Conservation (phyloP, 2,888 invertebrate species). For the Adela reaumurella region DNA sequence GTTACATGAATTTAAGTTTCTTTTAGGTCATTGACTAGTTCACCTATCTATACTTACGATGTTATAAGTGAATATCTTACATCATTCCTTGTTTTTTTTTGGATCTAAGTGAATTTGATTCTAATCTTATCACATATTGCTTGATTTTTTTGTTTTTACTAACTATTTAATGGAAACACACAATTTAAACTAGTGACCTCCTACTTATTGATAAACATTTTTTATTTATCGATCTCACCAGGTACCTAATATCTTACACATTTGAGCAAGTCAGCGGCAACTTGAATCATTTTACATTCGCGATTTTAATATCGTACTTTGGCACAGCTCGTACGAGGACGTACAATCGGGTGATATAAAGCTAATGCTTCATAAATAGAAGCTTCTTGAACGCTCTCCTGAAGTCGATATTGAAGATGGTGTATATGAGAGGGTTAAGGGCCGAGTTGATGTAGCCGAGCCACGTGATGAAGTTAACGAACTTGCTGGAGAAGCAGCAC, state of each 20-base stretch:
- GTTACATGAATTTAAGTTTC: no score
- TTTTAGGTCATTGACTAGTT: no score
- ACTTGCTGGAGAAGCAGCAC: slow-evolving; percentile 75
- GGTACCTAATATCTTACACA: slow-evolving; percentile 4
- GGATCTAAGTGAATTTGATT: neutral
- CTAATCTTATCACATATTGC: neutral
- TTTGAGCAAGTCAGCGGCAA: slow-evolving; percentile 42
- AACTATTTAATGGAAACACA: no score
- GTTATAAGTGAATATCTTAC: neutral
- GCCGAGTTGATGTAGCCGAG: slow-evolving; percentile 89
- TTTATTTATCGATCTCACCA: neutral
- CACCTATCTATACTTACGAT: no score
- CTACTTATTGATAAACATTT: neutral
- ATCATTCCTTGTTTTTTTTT: neutral
- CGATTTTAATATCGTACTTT: slow-evolving; percentile 18
- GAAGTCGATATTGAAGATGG: slow-evolving; percentile 92
- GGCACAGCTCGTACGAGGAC: slow-evolving; percentile 24
- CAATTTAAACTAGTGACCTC: no score
- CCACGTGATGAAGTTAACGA: slow-evolving; percentile 90
- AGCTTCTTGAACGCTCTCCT: slow-evolving; percentile 84
- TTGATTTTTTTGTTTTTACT: neutral
- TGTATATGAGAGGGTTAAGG: slow-evolving; percentile 91
- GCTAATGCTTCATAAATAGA: slow-evolving; percentile 36
- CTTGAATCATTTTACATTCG: slow-evolving; percentile 9
- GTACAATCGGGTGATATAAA: no score